These are phyloP conservation scores for Smittia sp. DNA, from an alignment of 2,888 invertebrate genomes.

Conservation along the genomic window DNA sequence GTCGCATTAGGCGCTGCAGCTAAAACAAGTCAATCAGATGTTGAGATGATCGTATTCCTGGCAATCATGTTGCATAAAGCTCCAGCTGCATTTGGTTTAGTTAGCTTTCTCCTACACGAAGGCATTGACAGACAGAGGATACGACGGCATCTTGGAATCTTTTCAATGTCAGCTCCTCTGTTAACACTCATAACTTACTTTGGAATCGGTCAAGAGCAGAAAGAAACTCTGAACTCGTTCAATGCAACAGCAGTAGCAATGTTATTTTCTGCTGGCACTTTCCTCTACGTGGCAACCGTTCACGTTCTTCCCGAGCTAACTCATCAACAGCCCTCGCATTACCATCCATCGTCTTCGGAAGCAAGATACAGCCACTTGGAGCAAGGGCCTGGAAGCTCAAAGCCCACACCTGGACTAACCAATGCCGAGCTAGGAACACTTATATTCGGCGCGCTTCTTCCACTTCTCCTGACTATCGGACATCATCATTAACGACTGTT, in stretches of 20 bases:
- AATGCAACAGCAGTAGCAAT: constrained; percentile 94
- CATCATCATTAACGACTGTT: constrained; percentile 70
- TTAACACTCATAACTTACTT: constrained; percentile 89
- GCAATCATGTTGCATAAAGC: constrained; percentile 99
- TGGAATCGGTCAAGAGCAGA: constrained; percentile 88
- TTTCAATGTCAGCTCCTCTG: constrained; percentile 89
- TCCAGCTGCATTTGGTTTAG: constrained; percentile 97
- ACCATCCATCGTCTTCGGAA: constrained; percentile 44
- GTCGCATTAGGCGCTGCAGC: constrained; percentile 98
- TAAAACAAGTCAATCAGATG: constrained; percentile 91
- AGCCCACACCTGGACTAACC: constrained; percentile 59
- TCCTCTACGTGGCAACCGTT: constrained; percentile 97
- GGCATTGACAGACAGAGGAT: constrained; percentile 84
- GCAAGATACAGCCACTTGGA: constrained; percentile 45
- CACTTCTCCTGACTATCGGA: constrained; percentile 84
- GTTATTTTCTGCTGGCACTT: constrained; percentile 98
- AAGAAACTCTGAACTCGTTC: constrained; percentile 81
- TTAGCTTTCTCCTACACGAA: constrained; percentile 94
- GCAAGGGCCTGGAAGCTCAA: constrained; percentile 46
- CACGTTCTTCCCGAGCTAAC: constrained; percentile 96
- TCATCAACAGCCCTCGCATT: constrained; percentile 51
- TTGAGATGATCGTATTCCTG: constrained; percentile 95
- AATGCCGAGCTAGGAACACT: constrained; percentile 77
- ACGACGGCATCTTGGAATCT: constrained; percentile 83
- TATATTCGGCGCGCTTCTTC: constrained; percentile 82